phyloP scores from a whole-genome alignment of 1,140 invertebrate genomes.

The Kradibia gibbosae region DNA sequence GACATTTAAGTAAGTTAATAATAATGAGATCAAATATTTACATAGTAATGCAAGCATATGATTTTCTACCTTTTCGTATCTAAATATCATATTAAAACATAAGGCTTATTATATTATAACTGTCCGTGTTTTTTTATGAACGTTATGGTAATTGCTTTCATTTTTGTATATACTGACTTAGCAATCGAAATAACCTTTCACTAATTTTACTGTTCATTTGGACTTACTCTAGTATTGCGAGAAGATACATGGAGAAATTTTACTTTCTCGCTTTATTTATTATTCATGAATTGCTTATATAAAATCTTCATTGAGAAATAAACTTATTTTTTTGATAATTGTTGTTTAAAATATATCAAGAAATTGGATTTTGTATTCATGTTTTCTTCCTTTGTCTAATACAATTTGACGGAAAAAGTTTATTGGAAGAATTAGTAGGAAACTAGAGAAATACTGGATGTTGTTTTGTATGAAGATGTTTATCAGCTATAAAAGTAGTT shows the following conservation, averaged over 20 bases:
- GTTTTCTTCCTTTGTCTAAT: too few relatives aligned
- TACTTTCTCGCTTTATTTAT: constrained; percentile 6
- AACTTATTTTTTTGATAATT: background rate
- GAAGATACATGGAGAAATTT: constrained; percentile 13
- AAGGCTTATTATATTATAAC: background rate
- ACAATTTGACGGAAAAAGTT: too few relatives aligned
- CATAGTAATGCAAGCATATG: too few relatives aligned
- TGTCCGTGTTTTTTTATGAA: background rate
- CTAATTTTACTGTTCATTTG: background rate
- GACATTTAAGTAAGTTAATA: too few relatives aligned
- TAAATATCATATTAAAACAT: background rate
- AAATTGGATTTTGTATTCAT: too few relatives aligned
- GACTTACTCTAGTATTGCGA: background rate
- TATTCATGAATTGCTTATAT: background rate
- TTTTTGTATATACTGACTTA: background rate
- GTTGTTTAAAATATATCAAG: background rate
- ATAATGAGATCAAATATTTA: too few relatives aligned
- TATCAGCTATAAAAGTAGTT: too few relatives aligned
- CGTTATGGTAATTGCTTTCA: constrained; percentile 1
- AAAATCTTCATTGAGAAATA: background rate
- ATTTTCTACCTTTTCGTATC: background rate
- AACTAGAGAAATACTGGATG: too few relatives aligned
- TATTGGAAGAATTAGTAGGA: too few relatives aligned
- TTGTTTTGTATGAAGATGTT: too few relatives aligned
- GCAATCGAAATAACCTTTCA: background rate